Percentiles rank a stretch among this genome's conserved stretches.
These are phyloP conservation scores for Drosophila bocqueti DNA, from an alignment of 1,140 invertebrate genomes.

Conservation along the genomic window DNA sequence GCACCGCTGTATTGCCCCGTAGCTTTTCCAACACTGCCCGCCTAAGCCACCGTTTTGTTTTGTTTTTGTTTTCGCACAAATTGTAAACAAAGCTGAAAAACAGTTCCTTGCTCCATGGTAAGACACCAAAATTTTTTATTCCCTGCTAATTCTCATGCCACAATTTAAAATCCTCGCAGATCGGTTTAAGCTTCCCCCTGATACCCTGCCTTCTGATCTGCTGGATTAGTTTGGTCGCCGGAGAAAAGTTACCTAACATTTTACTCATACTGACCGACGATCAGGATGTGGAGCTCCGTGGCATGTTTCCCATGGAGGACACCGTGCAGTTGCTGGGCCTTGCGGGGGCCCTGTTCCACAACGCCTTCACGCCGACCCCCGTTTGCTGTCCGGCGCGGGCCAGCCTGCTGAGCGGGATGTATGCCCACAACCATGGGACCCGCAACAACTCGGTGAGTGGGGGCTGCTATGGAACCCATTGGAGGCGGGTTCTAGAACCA, in stretches of 20 bases:
- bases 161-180: background rate
- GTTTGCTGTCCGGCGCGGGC: slow-evolving; percentile 96
- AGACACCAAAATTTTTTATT: background rate
- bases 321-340: slow-evolving; percentile 88
- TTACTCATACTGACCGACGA: slow-evolving; percentile 94
- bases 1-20: too few relatives aligned
- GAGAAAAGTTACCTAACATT: slow-evolving; percentile 88
- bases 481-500: slow-evolving; percentile 88
- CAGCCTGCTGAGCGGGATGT: slow-evolving; percentile 93
- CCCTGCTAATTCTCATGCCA: too few relatives aligned
- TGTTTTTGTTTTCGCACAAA: slow-evolving; percentile 23
- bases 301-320: slow-evolving; percentile 90
- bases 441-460: slow-evolving; percentile 92
- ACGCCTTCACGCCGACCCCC: slow-evolving; percentile 92
- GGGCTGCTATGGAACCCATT: slow-evolving; percentile 90
- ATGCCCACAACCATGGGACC: slow-evolving; percentile 93
- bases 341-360: slow-evolving; percentile 89
- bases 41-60: slow-evolving; percentile 1
- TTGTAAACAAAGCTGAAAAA: slow-evolving; percentile 11
- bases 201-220: background rate
- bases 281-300: slow-evolving; percentile 92
- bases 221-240: background rate
- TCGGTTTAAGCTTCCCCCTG: slow-evolving; percentile 1
- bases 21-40: background rate
- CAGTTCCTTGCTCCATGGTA: slow-evolving; percentile 16